Evolutionary conservation across 2,888 invertebrate species (phyloP).

Genomic region (Drosophila parthenogenetica): DNA sequence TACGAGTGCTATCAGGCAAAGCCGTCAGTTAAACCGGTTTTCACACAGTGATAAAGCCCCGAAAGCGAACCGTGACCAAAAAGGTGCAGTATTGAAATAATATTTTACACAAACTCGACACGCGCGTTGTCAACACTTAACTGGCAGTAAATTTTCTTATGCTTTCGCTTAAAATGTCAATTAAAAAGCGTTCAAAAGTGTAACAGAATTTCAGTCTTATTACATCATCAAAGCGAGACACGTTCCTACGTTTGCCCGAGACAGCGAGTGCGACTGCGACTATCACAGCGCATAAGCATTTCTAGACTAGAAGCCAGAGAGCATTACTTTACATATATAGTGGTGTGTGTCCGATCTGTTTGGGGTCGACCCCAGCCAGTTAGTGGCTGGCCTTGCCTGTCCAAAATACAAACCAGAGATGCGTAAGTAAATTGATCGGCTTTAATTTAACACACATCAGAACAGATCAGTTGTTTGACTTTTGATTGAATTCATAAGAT

Average conservation of each 20-base stretch:
- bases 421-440: slow-evolving; percentile 62
- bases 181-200: slow-evolving; percentile 36
- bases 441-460: slow-evolving; percentile 48
- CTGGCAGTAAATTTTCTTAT: slow-evolving; percentile 34
- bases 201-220: slow-evolving; percentile 43
- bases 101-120: slow-evolving; percentile 33
- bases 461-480: slow-evolving; percentile 30
- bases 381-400: slow-evolving; percentile 52
- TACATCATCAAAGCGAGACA: slow-evolving; percentile 49
- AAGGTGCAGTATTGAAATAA: slow-evolving; percentile 28
- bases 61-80: background rate
- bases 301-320: slow-evolving; percentile 25
- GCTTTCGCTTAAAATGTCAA: slow-evolving; percentile 20
- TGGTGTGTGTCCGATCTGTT: background rate
- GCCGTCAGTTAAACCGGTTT: slow-evolving; percentile 48
- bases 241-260: slow-evolving; percentile 10
- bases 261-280: slow-evolving; percentile 17
- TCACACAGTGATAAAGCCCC: slow-evolving; percentile 16
- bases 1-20: slow-evolving; percentile 11
- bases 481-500: slow-evolving; percentile 39
- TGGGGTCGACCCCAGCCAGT: slow-evolving; percentile 43
- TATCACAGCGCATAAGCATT: slow-evolving; percentile 14
- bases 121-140: slow-evolving; percentile 34
- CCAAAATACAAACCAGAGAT: slow-evolving; percentile 46
- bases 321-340: slow-evolving; percentile 35